A percentile compares a stretch with the other conserved stretches of the same genome.
These are phyloP conservation scores for Periplaneta americana DNA, from an alignment of 1,140 invertebrate species.

Conservation along the genomic window DNA sequence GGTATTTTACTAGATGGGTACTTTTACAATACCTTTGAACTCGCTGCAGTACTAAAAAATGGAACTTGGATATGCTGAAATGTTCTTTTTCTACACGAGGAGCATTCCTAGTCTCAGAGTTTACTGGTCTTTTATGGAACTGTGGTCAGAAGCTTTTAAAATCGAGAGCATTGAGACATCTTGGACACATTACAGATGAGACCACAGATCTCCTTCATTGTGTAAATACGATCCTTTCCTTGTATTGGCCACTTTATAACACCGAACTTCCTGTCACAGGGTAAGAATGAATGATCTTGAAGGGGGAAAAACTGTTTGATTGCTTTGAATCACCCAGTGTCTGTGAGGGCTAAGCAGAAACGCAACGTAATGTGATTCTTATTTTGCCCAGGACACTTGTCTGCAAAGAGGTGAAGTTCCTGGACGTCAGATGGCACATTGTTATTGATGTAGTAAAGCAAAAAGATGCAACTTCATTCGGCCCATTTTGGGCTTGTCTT, in stretches of 20 bases:
- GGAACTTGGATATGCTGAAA: neutral
- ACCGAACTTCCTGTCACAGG: neutral
- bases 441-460: neutral
- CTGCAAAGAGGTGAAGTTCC: neutral
- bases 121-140: too few relatives aligned
- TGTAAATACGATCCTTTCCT: neutral
- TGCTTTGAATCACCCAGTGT: neutral
- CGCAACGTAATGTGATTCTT: neutral
- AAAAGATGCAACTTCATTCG: too few relatives aligned
- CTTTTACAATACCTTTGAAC: neutral
- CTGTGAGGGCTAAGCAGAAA: neutral
- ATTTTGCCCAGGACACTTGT: neutral
- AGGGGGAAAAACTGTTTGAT: neutral
- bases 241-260: slow-evolving; percentile 3
- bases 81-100: neutral
- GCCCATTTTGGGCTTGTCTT: neutral
- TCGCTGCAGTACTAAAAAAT: neutral
- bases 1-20: neutral
- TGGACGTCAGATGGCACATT: neutral
- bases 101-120: too few relatives aligned
- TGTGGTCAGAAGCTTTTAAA: neutral
- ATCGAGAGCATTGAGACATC: neutral
- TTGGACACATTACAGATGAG: neutral
- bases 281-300: neutral
- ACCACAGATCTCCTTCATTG: neutral